Evolutionary conservation across 1,140 invertebrate species (phyloP), one percentile per base, ranked within the genome.

Genomic region (Diorhabda sublineata): DNA sequence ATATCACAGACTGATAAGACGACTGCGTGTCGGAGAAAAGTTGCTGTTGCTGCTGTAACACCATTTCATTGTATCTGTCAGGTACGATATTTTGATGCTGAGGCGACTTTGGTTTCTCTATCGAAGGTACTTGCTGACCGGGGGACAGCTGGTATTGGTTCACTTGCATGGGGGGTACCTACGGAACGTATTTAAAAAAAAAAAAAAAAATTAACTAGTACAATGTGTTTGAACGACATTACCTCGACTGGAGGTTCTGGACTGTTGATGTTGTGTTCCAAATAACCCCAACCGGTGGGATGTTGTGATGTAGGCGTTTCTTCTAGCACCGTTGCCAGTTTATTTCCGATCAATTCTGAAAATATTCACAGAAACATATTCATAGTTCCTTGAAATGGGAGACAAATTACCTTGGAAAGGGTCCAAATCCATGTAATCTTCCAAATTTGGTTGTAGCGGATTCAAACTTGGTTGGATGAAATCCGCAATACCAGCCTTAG

Each of bases 391-490:
- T 68, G 42, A 3, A n/a, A 52, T 9, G 26, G 26, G 26, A 26
- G 26, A 26, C 26, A 26, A 26, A 3, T 58, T 83, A 93, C 91
- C 92, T 85, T 93, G 92, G 68, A 95, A 83, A 4, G 91, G 91
- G 78, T 93, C 91, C 78, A 94, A 88, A 76, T 94, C 93, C 91
- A 94, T 95, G 81, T 96, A 95, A 83, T 99, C 97, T 80, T 98
- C 96, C 73, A 99, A 86, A 85, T 95, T 97, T 69, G 97, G 97
- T 81, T 99, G 97, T 56, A 99, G 84, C 66, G 97, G 95, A 63
- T 97, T 91, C 73, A 99, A 87, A 80, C 95, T 97, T 63, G 98
- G 98, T 84, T 99, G 98, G 81, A 99, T 98, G 77, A 99, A 95
- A 84, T 99, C 97, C 9, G 97, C 94, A 77, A 92, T 84, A 69